phyloP scores from a whole-genome alignment of 1,140 invertebrate genomes.

The Drosophila gunungcola region DNA sequence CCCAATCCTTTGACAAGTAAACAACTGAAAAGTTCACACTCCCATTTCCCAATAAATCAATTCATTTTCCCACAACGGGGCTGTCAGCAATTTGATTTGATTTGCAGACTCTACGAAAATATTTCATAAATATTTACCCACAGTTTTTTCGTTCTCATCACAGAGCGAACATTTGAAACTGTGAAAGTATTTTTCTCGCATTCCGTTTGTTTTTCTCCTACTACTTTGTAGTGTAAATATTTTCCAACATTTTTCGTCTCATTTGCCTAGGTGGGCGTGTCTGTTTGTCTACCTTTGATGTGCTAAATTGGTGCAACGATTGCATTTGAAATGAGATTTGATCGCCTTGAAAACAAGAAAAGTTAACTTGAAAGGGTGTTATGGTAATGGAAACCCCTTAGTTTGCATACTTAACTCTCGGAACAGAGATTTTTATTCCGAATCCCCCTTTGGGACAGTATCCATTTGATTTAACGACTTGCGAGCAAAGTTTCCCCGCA shows the following conservation, averaged over 20 bases:
- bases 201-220: constrained; percentile 27
- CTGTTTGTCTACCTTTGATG: constrained; percentile 36
- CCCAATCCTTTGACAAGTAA: constrained; percentile 21
- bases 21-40: constrained; percentile 9
- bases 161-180: constrained; percentile 26
- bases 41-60: constrained; percentile 26
- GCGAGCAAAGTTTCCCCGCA: constrained; percentile 35
- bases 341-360: constrained; percentile 24
- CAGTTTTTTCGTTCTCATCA: constrained; percentile 11
- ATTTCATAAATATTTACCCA: constrained; percentile 53
- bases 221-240: constrained; percentile 61
- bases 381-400: neutral
- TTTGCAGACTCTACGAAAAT: constrained; percentile 45
- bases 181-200: constrained; percentile 38
- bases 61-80: constrained; percentile 5
- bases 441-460: constrained; percentile 8
- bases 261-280: constrained; percentile 29
- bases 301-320: constrained; percentile 46
- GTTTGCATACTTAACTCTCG: constrained; percentile 1
- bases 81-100: constrained; percentile 59
- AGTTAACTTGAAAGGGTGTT: constrained; percentile 1
- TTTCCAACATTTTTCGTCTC: constrained; percentile 36
- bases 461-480: constrained; percentile 53
- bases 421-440: neutral
- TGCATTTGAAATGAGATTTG: constrained; percentile 42